Evolutionary conservation across 2,888 invertebrate species (phyloP).

Genomic region (Micoletzkya japonica): DNA sequence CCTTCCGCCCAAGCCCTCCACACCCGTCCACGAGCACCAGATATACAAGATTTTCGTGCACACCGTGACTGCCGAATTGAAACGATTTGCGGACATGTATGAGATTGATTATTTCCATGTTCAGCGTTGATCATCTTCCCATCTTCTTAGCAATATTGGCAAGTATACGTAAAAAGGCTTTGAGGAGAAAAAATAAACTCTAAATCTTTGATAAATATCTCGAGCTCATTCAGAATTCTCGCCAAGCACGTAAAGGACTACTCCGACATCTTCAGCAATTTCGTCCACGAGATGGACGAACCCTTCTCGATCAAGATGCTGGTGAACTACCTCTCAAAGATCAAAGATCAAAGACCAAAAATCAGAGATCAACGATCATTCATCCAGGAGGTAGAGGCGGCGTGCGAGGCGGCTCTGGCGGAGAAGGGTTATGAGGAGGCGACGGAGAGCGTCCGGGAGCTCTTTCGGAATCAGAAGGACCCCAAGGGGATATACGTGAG

Average conservation of each 20-base stretch:
- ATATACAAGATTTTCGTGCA: slow-evolving; percentile 19
- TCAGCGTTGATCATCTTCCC: background rate
- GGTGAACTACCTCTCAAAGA: slow-evolving; percentile 9
- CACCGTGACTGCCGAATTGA: background rate
- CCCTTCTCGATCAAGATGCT: slow-evolving; percentile 27
- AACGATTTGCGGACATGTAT: slow-evolving; percentile 13
- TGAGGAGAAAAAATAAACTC: background rate
- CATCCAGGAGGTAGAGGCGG: slow-evolving; percentile 24
- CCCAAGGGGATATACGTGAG: slow-evolving; percentile 9
- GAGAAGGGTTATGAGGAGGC: slow-evolving; percentile 23
- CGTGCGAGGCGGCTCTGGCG: slow-evolving; percentile 9
- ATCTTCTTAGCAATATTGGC: background rate
- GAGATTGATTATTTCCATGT: background rate
- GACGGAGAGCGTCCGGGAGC: background rate
- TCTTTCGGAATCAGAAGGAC: background rate
- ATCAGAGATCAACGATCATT: slow-evolving; percentile 8
- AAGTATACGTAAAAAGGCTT: background rate
- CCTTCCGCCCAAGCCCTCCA: too few relatives aligned
- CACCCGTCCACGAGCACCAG: slow-evolving; percentile 22
- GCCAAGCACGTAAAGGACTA: slow-evolving; percentile 5
- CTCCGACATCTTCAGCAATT: slow-evolving; percentile 18
- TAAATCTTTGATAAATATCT: background rate
- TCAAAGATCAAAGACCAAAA: background rate
- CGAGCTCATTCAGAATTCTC: slow-evolving; percentile 2
- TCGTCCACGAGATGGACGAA: slow-evolving; percentile 13